Percentiles rank a stretch among this genome's conserved stretches.
Evolutionary conservation across 2,888 invertebrate species (phyloP).

Genomic region (Phaedon cochleariae): DNA sequence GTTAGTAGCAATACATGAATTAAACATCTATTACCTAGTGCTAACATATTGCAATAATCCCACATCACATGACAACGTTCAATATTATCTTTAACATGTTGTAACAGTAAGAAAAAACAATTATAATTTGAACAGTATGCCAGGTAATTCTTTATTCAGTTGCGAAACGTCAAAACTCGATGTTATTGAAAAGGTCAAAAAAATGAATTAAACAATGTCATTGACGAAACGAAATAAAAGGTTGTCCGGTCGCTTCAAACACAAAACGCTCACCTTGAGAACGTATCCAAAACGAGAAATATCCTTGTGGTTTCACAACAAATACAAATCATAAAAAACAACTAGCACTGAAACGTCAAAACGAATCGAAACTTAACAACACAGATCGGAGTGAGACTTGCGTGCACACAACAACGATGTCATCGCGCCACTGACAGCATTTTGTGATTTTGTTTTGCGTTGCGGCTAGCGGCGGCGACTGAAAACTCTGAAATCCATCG

Average conservation of each 20-base stretch:
- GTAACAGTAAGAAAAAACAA: not conserved
- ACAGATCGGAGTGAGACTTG: slow-evolving; percentile 25
- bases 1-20: too few relatives aligned
- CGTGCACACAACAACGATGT: slow-evolving; percentile 38
- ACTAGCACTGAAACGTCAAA: slow-evolving; percentile 33
- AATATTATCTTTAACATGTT: too few relatives aligned
- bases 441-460: slow-evolving; percentile 13
- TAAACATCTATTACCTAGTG: too few relatives aligned
- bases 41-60: too few relatives aligned
- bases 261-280: slow-evolving; percentile 37
- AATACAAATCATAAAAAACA: slow-evolving; percentile 17
- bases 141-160: slow-evolving; percentile 15
- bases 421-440: slow-evolving; percentile 44
- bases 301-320: slow-evolving; percentile 39
- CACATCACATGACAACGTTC: too few relatives aligned
- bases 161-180: slow-evolving; percentile 25
- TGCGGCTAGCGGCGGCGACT: not conserved
- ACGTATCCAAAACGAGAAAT: slow-evolving; percentile 32
- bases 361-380: slow-evolving; percentile 28
- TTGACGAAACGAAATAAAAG: slow-evolving; percentile 34
- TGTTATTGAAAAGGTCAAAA: slow-evolving; percentile 40
- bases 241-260: slow-evolving; percentile 3
- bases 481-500: slow-evolving; percentile 42
- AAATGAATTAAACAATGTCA: slow-evolving; percentile 39
- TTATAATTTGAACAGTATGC: slow-evolving; percentile 6